A percentile compares a stretch with the other conserved stretches of the same genome.
phyloP scores from a whole-genome alignment of 1,140 invertebrate species.

The Meloidogyne chitwoodi region DNA sequence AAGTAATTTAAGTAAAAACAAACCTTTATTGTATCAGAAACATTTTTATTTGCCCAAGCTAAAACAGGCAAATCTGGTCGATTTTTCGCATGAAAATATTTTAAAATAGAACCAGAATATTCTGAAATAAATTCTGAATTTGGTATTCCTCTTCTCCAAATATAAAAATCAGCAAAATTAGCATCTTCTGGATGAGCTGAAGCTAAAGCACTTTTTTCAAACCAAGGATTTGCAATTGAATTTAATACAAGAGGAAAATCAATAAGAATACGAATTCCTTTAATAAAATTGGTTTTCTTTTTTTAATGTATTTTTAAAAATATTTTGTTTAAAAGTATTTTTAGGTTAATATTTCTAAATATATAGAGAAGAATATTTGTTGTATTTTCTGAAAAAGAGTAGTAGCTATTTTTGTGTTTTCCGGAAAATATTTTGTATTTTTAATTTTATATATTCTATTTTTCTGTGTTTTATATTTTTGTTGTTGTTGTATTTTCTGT shows the following conservation, averaged over 20 bases:
- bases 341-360: too few relatives aligned
- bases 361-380: too few relatives aligned
- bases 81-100: conserved; percentile 40
- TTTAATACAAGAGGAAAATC: conserved; percentile 51
- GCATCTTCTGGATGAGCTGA: conserved; percentile 42
- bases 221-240: conserved; percentile 54
- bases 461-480: too few relatives aligned
- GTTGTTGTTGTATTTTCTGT: too few relatives aligned
- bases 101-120: conserved; percentile 25
- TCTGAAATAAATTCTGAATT: conserved; percentile 37
- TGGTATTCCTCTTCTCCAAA: conserved; percentile 40
- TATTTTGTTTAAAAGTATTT: too few relatives aligned
- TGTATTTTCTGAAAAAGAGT: too few relatives aligned
- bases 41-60: conserved; percentile 31
- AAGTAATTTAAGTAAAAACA: background rate
- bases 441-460: too few relatives aligned
- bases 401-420: too few relatives aligned
- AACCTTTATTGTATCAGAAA: conserved; percentile 28
- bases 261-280: conserved; percentile 26
- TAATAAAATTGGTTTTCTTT: background rate
- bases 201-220: conserved; percentile 37
- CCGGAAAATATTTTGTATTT: too few relatives aligned
- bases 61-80: conserved; percentile 41
- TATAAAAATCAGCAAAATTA: conserved; percentile 39
- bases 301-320: too few relatives aligned